Percentiles rank a stretch among this genome's conserved stretches.
These are phyloP conservation scores for Lithophane semibrunnea DNA, from an alignment of 2,888 invertebrate species.

Conservation along the genomic window DNA sequence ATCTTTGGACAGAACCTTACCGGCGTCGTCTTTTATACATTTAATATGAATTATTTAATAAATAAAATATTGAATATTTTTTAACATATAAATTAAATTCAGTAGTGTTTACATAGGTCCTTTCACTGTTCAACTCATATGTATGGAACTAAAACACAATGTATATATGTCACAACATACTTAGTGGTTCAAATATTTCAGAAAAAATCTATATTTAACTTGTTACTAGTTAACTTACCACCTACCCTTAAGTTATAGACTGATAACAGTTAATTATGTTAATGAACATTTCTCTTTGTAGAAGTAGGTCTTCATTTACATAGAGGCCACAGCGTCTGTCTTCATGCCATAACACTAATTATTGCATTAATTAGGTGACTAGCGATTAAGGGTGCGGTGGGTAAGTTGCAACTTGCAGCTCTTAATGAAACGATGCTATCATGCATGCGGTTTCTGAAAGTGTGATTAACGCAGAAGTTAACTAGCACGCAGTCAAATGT, in stretches of 20 bases:
- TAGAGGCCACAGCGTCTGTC: constrained; percentile 14
- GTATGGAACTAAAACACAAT: too few relatives aligned
- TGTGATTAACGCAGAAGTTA: not conserved
- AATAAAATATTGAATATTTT: too few relatives aligned
- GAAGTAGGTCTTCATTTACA: constrained; percentile 8
- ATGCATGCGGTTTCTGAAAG: not conserved
- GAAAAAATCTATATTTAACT: not conserved
- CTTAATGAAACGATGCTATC: not conserved
- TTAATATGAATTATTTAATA: too few relatives aligned
- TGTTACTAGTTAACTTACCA: not conserved
- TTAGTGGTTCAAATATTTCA: not conserved
- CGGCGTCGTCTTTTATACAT: too few relatives aligned
- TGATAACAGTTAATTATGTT: constrained; percentile 9
- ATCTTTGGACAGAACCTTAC: too few relatives aligned
- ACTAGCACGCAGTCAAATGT: not conserved
- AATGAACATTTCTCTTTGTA: constrained; percentile 9
- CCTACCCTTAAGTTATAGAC: not conserved
- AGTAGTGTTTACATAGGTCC: too few relatives aligned
- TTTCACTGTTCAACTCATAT: too few relatives aligned
- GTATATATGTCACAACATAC: not conserved
- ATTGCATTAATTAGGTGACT: constrained; percentile 11
- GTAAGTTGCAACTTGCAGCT: not conserved
- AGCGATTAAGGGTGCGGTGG: not conserved
- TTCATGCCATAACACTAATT: not conserved
- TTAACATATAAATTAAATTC: too few relatives aligned